phyloP scores from a whole-genome alignment of 2,797 vertebrate species.

The Heterohyrax brucei region DNA sequence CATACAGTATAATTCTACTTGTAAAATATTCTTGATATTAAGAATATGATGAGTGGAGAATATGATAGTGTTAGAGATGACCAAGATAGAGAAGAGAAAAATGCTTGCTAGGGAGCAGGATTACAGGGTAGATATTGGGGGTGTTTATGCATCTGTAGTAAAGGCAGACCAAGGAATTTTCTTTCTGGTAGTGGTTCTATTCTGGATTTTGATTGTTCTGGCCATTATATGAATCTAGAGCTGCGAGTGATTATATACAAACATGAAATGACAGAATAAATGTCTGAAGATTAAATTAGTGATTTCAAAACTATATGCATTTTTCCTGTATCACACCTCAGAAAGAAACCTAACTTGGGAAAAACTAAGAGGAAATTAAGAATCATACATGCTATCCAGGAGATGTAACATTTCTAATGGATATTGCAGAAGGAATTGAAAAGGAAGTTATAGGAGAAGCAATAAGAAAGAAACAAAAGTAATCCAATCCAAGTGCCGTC shows the following conservation, averaged over 20 bases:
- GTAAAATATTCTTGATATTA: not conserved
- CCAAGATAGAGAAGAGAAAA: too few species aligned
- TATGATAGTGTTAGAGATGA: not conserved
- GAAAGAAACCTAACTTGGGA: too few species aligned
- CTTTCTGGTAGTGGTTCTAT: not conserved
- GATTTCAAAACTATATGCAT: not conserved
- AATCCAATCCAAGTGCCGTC: too few species aligned
- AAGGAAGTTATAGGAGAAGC: too few species aligned
- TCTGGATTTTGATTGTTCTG: not conserved
- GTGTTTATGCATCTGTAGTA: not conserved
- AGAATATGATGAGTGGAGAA: too few species aligned
- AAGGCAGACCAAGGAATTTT: not conserved
- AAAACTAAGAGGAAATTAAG: too few species aligned
- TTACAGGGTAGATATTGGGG: not conserved
- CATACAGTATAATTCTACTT: too few species aligned
- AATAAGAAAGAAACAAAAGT: too few species aligned
- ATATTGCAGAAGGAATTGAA: too few species aligned
- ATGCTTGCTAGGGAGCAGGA: not conserved
- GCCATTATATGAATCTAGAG: not conserved
- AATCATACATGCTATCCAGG: too few species aligned
- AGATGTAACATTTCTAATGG: too few species aligned
- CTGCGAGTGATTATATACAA: not conserved
- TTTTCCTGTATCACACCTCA: not conserved
- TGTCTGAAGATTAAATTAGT: not conserved
- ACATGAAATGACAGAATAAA: not conserved